Evolutionary conservation across 2,797 vertebrate species (phyloP).

Genomic region (Cuculus canorus): DNA sequence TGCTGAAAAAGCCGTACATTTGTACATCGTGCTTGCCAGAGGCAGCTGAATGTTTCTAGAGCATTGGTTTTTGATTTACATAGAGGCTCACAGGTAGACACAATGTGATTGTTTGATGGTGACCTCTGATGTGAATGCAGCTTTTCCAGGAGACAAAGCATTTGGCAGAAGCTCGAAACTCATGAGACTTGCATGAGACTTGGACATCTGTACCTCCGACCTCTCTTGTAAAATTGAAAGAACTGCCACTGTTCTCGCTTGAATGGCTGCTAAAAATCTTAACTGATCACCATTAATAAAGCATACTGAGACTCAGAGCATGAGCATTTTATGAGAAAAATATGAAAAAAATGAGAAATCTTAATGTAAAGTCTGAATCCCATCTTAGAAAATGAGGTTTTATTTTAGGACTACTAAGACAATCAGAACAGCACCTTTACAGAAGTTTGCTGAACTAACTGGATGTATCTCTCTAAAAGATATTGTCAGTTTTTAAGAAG

Average conservation of each 20-base stretch:
- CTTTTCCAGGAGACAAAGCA: constrained; percentile 14
- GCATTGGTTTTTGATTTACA: background rate
- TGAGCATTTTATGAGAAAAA: background rate
- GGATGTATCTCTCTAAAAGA: background rate
- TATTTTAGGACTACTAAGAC: background rate
- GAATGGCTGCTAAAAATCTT: constrained; percentile 13
- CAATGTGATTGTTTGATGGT: background rate
- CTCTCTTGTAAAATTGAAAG: constrained; percentile 12
- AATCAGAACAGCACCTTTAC: no score
- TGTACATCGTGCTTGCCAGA: background rate
- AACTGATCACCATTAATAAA: constrained; percentile 25
- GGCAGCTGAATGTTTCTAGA: background rate
- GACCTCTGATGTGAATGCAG: background rate
- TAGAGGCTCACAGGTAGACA: background rate
- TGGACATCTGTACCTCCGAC: background rate
- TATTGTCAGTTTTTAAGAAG: background rate
- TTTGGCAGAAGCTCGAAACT: background rate
- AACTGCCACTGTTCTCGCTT: background rate
- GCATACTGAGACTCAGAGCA: background rate
- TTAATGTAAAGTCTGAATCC: background rate
- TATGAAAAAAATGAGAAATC: background rate
- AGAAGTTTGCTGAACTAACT: background rate
- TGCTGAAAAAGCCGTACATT: background rate
- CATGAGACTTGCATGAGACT: constrained; percentile 44
- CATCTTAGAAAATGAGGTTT: background rate